Evolutionary conservation across 1,140 invertebrate genomes (phyloP).

Genomic region (Hylaeus volcanicus): DNA sequence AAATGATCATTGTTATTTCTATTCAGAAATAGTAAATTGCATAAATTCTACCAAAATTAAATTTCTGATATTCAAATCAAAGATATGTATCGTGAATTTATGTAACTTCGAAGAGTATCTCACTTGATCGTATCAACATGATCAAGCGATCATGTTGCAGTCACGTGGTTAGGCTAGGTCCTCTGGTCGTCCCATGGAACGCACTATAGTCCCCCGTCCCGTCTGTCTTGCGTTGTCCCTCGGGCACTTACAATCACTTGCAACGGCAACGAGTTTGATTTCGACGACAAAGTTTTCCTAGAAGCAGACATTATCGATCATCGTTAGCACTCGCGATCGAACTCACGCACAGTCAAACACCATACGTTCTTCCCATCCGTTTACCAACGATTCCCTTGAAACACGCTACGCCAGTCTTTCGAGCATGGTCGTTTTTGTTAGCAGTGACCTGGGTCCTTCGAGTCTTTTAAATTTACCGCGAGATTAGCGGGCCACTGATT

Average conservation of each 20-base stretch:
- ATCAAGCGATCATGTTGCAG: too few relatives aligned
- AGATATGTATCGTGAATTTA: too few relatives aligned
- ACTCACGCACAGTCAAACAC: not conserved
- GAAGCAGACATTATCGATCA: not conserved
- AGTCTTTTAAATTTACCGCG: not conserved
- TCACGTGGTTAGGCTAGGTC: too few relatives aligned
- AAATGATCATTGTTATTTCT: too few relatives aligned
- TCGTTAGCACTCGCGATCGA: not conserved
- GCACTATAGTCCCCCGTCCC: too few relatives aligned
- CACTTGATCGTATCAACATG: too few relatives aligned
- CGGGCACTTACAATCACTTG: too few relatives aligned
- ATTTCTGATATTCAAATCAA: too few relatives aligned
- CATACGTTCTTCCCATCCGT: not conserved
- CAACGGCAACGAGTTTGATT: not conserved
- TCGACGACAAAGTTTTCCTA: not conserved
- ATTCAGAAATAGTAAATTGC: too few relatives aligned
- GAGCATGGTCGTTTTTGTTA: constrained; percentile 28
- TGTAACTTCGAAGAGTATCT: too few relatives aligned
- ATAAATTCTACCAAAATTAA: too few relatives aligned
- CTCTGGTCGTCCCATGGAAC: too few relatives aligned
- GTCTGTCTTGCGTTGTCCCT: not conserved
- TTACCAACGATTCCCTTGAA: not conserved
- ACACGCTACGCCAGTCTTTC: constrained; percentile 16
- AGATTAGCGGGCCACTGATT: not conserved
- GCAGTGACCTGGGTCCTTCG: not conserved